Evolutionary conservation across 2,797 vertebrate genomes (phyloP), one percentile per base, ranked within the genome.

Genomic region (Cheirogaleus major): DNA sequence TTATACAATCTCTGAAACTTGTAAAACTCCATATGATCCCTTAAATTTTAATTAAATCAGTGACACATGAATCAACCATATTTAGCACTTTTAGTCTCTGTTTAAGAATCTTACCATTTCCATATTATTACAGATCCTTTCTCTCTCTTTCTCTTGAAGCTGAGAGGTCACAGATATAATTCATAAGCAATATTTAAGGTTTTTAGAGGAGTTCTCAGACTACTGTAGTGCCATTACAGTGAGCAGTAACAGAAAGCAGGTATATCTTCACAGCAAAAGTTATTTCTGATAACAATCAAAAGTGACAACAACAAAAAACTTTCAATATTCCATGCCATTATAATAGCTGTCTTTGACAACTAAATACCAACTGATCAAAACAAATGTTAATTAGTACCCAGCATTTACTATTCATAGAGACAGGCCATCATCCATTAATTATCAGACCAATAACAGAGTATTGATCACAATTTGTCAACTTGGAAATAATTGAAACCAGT

Each of bases 401-500:
- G 85, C n/a, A 92, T 80, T 89, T 90, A 90, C 95, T 98, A 98
- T 98, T 98, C 98, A 98, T 38, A 97, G 72, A 98, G 92, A 97
- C 80, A 97, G 97, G 75, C 91, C 90, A 98, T 98, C 96, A 98
- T 97, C 92, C 98, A 82, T 97, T 98, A 98, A 98, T 98, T 99
- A 98, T 98, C 97, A 98, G 90, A 96, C 94, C 97, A 98, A 98
- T 98, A 98, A 98, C 85, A 97, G 96, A 97, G 97, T 98, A 98
- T 98, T 98, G 98, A 99, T 98, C 97, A 97, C 96, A 97, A 90
- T 97, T 98, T 97, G 95, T 98, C 96, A 98, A 97, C 96, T 97
- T 95, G 63, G 95, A 98, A 98, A 98, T 98, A 98, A 98, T 30
- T 98, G 65, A 98, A 98, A 83, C 80, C 59, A 91, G 93, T 84